Conservation (phyloP, 2,113 vertebrate species). For the Chionis minor region DNA sequence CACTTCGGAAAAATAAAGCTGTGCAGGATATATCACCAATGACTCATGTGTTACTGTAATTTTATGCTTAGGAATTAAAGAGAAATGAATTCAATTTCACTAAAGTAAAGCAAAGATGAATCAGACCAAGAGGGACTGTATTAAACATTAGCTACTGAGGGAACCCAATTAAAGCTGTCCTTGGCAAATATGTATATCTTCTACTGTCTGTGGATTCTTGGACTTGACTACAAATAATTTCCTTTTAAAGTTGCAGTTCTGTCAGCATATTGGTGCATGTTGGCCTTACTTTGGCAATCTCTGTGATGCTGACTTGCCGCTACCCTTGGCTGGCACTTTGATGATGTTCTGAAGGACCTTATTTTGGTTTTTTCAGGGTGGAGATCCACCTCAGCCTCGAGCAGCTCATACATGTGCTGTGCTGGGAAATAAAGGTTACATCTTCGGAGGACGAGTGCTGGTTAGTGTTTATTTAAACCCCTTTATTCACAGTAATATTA, state of each 20-base stretch:
- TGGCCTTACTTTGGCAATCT: neutral
- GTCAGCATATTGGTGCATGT: neutral
- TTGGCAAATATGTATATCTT: neutral
- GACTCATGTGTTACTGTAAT: neutral
- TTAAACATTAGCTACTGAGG: neutral
- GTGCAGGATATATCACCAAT: neutral
- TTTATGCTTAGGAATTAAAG: neutral
- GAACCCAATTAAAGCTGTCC: neutral
- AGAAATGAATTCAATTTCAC: neutral
- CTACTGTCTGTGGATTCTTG: neutral
- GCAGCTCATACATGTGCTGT: constrained; percentile 88
- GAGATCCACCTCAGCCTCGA: constrained; percentile 85
- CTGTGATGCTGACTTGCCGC: neutral
- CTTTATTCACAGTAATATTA: neutral
- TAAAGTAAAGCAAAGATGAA: neutral
- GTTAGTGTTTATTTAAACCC: constrained; percentile 72
- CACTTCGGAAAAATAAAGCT: neutral
- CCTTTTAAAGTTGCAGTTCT: neutral
- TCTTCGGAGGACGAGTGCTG: constrained; percentile 92
- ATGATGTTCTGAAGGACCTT: neutral
- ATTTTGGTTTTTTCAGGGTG: constrained; percentile 76
- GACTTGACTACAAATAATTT: neutral
- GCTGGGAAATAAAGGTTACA: constrained; percentile 85
- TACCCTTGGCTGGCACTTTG: neutral
- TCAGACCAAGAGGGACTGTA: neutral